Base-by-base conservation (phyloP, 2,888 invertebrate genomes). In the Octonoba sinensis region DNA sequence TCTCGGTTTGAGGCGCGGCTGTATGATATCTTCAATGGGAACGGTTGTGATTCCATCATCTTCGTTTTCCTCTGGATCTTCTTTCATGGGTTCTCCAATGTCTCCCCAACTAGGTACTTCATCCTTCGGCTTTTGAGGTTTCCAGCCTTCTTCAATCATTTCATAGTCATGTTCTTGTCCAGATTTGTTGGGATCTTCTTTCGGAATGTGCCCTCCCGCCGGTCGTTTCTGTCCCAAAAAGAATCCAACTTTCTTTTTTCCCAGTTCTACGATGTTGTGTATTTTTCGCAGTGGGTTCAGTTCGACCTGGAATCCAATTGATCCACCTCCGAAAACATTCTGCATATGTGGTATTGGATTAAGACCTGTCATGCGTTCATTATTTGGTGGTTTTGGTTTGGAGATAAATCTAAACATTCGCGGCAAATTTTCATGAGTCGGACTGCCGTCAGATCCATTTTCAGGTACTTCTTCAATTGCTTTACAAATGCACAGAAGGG, bases 21-120 rank as follows among this genome's bases (percentile, higher is more conserved):
- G 49, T 11, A 77, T 77, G 44, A 77, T 54, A 18, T 70, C 76
- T n/a, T 77, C 76, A n/a, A 62, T 62, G 4, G 18, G 44, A 44
- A 62, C 11, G 12, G 46, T 18, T 18, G 36, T 46, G n/a, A n/a
- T 4, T 36, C 46, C 62, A 1, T 62, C 46, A 22, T 69, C 16
- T 1, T 57, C 57, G 6, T 49, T 54, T 8, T 46, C 20, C 16
- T 72, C 56, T 2, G 15, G 49, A 12, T 73, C 79, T 15, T 24
- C 47, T 1, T 59, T 54, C n/a, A 13, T 20, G 22, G 13, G 22
- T 54, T 79, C 79, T 3, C 73, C 73, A 54, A 79, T 73, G 16
- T 73, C 79, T 46, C 73, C 79, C 79, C 79, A 79, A 4, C 18
- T 20, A 3, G 67, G 67, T 3, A 57, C 36, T 11, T 1, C 20